These are phyloP conservation scores for Fundulus diaphanus DNA, from an alignment of 2,797 vertebrate genomes.

Conservation along the genomic window DNA sequence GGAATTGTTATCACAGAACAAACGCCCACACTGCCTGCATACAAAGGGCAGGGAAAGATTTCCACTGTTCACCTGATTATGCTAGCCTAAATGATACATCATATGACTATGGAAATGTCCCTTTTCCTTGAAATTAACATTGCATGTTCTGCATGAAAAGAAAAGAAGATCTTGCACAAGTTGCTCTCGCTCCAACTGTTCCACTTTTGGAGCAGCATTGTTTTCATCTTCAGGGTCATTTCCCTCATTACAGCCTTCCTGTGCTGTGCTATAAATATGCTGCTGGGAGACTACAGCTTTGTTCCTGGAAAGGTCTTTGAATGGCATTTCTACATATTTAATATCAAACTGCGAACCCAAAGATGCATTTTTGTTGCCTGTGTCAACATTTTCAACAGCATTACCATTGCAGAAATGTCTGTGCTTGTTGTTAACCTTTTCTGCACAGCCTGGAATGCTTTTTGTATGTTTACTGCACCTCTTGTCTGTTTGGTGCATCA, in stretches of 20 bases:
- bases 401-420: conserved; percentile 79
- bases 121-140: conserved; percentile 91
- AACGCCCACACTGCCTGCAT: conserved; percentile 93
- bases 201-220: conserved; percentile 83
- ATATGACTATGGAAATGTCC: conserved; percentile 94
- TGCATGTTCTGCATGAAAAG: conserved; percentile 93
- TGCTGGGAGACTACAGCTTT: conserved; percentile 83
- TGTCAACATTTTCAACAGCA: conserved; percentile 73
- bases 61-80: conserved; percentile 92
- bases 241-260: conserved; percentile 83
- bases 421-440: conserved; percentile 84
- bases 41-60: conserved; percentile 90
- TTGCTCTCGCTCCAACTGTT: conserved; percentile 85
- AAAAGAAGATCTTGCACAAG: conserved; percentile 86
- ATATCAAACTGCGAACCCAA: conserved; percentile 76
- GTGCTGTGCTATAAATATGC: conserved; percentile 81
- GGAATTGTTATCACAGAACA: conserved; percentile 91
- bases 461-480: conserved; percentile 87
- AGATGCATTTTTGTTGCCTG: conserved; percentile 47
- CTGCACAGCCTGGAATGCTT: conserved; percentile 82
- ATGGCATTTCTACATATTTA: conserved; percentile 83
- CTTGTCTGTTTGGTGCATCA: conserved; percentile 80
- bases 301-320: conserved; percentile 74
- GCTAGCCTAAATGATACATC: conserved; percentile 97
- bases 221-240: conserved; percentile 86